These are phyloP conservation scores for Sarcophaga bullata DNA, from an alignment of 1,140 invertebrate species.

Conservation along the genomic window DNA sequence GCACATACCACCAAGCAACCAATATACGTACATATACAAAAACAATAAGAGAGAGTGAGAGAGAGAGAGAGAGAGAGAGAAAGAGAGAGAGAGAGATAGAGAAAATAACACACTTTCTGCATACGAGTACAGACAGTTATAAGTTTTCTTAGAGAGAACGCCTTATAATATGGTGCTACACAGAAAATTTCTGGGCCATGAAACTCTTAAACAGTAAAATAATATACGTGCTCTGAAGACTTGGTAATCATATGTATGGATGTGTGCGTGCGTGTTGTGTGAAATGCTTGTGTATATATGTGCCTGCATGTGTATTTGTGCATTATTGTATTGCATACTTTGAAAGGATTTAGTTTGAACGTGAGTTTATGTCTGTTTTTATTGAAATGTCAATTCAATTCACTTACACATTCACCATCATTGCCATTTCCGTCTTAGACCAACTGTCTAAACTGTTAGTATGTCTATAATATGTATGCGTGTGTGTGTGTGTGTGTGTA, in stretches of 20 bases:
- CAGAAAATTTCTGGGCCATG: neutral
- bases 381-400: conserved; percentile 25
- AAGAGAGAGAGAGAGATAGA: too few species aligned
- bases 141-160: neutral
- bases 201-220: neutral
- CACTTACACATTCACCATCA: neutral
- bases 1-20: neutral
- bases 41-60: too few species aligned
- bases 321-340: conserved; percentile 11
- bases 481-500: neutral
- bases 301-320: neutral
- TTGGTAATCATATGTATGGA: too few species aligned
- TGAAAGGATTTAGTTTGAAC: conserved; percentile 21
- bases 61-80: too few species aligned
- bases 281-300: neutral
- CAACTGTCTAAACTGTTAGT: too few species aligned
- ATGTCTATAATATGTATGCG: too few species aligned
- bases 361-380: conserved; percentile 17
- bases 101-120: too few species aligned
- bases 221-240: too few species aligned
- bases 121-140: neutral
- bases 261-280: too few species aligned
- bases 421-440: neutral
- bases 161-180: neutral
- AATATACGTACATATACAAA: too few species aligned